These are phyloP conservation scores for Hyposoter dolosus DNA, from an alignment of 2,888 invertebrate species.

Conservation along the genomic window DNA sequence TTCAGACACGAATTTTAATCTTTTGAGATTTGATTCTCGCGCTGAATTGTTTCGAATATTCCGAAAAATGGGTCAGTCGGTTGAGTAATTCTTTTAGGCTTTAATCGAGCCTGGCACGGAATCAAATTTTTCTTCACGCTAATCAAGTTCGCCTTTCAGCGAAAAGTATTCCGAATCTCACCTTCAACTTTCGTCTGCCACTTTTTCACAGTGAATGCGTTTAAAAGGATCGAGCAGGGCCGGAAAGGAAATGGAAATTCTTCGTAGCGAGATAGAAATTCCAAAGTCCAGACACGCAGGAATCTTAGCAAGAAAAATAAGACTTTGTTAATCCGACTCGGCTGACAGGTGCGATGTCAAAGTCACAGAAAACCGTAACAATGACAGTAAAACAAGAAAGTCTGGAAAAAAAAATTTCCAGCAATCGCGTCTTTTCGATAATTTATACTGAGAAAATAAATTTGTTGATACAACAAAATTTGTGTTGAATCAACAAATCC, in stretches of 20 bases:
- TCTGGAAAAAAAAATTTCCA: not conserved
- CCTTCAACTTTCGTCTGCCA: not conserved
- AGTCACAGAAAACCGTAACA: not conserved
- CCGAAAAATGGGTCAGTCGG: not conserved
- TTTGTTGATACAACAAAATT: too few species aligned
- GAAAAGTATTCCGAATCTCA: not conserved
- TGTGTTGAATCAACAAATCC: too few species aligned
- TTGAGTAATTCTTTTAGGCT: not conserved
- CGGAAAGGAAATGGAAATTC: constrained; percentile 4
- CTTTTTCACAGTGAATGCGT: not conserved
- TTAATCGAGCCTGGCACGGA: not conserved
- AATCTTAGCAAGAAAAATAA: constrained; percentile 6
- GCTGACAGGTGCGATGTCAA: not conserved
- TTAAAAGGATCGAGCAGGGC: not conserved
- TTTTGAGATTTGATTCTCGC: not conserved
- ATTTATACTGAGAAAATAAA: too few species aligned
- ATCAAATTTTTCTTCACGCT: not conserved
- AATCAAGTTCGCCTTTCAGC: not conserved
- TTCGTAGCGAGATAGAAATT: not conserved
- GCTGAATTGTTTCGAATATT: constrained; percentile 4
- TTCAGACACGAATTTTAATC: not conserved
- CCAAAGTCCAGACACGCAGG: not conserved
- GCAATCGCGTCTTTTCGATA: not conserved
- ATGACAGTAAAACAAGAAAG: not conserved
- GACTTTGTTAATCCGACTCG: constrained; percentile 1